phyloP scores from a whole-genome alignment of 2,888 invertebrate genomes.

The Eupithecia subumbrata region DNA sequence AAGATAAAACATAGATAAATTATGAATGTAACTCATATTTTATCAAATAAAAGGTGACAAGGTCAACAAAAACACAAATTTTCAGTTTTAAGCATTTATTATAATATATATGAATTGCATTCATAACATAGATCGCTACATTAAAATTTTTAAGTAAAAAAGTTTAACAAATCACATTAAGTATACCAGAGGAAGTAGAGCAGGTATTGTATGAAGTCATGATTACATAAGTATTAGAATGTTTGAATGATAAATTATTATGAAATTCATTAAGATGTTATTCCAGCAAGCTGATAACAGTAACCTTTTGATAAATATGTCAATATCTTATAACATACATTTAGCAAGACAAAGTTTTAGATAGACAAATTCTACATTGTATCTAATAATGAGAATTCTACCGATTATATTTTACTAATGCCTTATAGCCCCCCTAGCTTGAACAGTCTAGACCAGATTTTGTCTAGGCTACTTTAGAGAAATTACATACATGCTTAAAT shows the following conservation, averaged over 20 bases:
- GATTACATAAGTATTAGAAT: constrained; percentile 1
- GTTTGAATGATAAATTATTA: constrained; percentile 4
- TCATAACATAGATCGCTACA: constrained; percentile 53
- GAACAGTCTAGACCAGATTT: not conserved
- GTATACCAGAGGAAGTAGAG: constrained; percentile 10
- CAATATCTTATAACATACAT: not conserved
- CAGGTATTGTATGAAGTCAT: not conserved
- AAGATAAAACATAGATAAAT: constrained; percentile 45
- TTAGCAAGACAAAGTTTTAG: constrained; percentile 2
- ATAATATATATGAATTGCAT: constrained; percentile 84
- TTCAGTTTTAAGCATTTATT: constrained; percentile 74
- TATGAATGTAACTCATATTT: constrained; percentile 83
- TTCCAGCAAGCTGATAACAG: not conserved
- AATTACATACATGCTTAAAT: not conserved
- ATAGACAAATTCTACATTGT: constrained; percentile 10
- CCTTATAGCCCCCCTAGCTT: constrained; percentile 12
- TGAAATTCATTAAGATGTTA: constrained; percentile 12
- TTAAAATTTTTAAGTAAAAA: constrained; percentile 26
- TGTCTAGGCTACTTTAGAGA: not conserved
- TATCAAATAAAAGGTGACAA: constrained; percentile 49
- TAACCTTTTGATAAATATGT: constrained; percentile 13
- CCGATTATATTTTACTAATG: constrained; percentile 24
- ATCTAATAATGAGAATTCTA: constrained; percentile 19
- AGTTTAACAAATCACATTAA: constrained; percentile 32
- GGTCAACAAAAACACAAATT: constrained; percentile 63